Evolutionary conservation across 2,113 vertebrate genomes (phyloP), one percentile per base, ranked within the genome.

Genomic region (Pterocles gutturalis): DNA sequence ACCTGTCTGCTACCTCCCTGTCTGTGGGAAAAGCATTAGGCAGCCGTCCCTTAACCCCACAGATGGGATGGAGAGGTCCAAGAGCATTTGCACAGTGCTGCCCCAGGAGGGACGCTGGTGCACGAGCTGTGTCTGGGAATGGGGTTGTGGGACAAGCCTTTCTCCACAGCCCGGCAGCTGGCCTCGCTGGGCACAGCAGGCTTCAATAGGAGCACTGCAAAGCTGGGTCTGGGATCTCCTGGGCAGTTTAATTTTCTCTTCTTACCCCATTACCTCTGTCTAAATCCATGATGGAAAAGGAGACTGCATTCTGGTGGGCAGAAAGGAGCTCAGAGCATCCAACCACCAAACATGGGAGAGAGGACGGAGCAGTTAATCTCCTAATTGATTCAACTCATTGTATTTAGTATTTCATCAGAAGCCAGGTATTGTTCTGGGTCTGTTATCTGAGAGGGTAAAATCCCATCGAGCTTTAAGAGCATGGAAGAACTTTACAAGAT

Each of bases 321-420:
- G 55, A 46, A 55, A 87, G 46, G 36, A 45, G 21, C 51, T 65
- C 60, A 61, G 41, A 65, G 46, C 57, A 71, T 51, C 48, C 43
- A 62, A 10, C 31, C 57, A 54, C 25, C 22, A 76, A 60, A 58
- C 0, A 0, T 2, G 0, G 19, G n/a, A 86, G 36, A 46, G 31
- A 79, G 22, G 26, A 85, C 7, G 3, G 62, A 73, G 33, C 48
- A 60, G 21, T 18, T 66, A 20, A 79, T n/a, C 36, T 87, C 29
- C 14, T 53, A 17, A 85, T 36, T 67, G 28, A 53, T 80, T 85
- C 79, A 77, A 12, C 22, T 48, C 82, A 60, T n/a, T 49, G 38
- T 28, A 43, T 58, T 87, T 83, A 70, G 18, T 54, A 57, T 83
- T 93, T 80, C 57, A 43, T 38, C 49, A 82, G 81, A 58, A 80